A percentile compares a stretch with the other conserved stretches of the same genome.
phyloP scores from a whole-genome alignment of 2,113 vertebrate species.

The Marmota monax region DNA sequence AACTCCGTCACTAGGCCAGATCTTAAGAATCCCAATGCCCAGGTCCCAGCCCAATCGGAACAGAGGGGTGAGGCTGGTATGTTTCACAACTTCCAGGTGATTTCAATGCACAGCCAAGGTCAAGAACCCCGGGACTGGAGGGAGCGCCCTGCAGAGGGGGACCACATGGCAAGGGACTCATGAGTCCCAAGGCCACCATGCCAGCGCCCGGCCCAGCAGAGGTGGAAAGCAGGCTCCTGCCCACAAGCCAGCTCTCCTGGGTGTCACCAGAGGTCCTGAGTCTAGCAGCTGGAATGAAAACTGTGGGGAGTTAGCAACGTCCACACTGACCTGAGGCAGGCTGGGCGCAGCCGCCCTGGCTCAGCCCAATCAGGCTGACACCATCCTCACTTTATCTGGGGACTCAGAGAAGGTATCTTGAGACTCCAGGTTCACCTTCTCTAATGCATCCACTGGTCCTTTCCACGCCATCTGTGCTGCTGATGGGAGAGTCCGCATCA shows the following conservation, averaged over 20 bases:
- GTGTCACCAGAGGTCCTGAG: neutral
- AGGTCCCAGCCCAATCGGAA: neutral
- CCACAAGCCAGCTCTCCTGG: neutral
- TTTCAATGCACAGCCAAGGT: neutral
- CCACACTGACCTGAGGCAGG: fast-evolving
- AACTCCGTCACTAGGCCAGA: fast-evolving
- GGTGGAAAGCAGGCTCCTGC: neutral
- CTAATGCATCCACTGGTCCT: fast-evolving
- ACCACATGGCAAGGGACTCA: neutral
- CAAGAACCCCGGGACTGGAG: neutral
- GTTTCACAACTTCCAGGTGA: neutral
- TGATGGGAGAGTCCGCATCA: neutral
- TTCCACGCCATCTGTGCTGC: neutral
- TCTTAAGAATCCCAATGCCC: neutral
- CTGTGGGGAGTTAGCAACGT: neutral
- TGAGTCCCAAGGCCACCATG: neutral
- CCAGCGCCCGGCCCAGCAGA: fast-evolving
- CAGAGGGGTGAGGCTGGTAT: too few species aligned
- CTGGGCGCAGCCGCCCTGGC: fast-evolving
- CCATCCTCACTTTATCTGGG: too few species aligned
- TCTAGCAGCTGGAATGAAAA: neutral
- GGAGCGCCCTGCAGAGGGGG: too few species aligned
- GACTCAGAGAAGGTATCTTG: neutral
- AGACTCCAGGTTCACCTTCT: neutral
- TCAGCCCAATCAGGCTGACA: fast-evolving